These are phyloP conservation scores for Ceratosolen solmsi DNA, from an alignment of 1,140 invertebrate species.

Conservation along the genomic window DNA sequence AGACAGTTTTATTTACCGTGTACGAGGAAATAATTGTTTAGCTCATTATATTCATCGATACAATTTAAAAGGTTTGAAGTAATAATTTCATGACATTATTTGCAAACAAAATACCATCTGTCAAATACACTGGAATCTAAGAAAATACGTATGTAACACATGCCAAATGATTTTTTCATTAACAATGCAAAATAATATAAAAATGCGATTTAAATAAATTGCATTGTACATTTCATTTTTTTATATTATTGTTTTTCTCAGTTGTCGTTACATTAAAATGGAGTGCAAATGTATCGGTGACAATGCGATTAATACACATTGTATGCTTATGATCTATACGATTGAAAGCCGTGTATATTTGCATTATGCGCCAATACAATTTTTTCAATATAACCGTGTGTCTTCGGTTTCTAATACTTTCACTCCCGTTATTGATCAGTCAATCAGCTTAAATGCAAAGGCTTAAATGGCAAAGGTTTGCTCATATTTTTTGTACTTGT, in stretches of 20 bases:
- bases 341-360: not conserved
- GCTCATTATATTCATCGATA: not conserved
- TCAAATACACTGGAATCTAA: no score
- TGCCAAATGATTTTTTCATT: no score
- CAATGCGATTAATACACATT: conserved; percentile 13
- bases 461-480: not conserved
- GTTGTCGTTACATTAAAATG: not conserved
- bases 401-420: conserved; percentile 43
- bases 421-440: not conserved
- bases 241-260: not conserved
- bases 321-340: conserved; percentile 25
- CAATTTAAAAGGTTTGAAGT: not conserved
- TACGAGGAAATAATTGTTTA: not conserved
- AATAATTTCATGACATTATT: not conserved
- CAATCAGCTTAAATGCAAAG: no score
- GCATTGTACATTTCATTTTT: not conserved
- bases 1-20: not conserved
- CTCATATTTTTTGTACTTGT: not conserved
- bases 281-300: not conserved
- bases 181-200: not conserved
- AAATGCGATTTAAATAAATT: not conserved
- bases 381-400: conserved; percentile 6
- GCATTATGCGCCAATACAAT: conserved; percentile 8
- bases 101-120: no score
- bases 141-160: no score